phyloP scores from a whole-genome alignment of 2,888 invertebrate genomes.

The Drosophila prostipennis region DNA sequence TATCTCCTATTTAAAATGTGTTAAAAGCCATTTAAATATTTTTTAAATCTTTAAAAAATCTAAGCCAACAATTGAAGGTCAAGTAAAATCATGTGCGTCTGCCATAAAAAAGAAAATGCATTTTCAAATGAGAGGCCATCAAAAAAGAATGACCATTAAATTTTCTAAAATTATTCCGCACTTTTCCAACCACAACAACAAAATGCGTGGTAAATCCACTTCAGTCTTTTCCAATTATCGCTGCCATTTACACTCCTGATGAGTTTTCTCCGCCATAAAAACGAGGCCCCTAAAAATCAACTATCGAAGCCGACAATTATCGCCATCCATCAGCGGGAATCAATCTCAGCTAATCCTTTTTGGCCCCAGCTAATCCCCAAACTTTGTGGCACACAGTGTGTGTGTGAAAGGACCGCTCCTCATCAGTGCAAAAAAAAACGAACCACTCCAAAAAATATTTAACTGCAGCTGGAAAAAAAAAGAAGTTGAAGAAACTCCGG shows the following conservation, averaged over 20 bases:
- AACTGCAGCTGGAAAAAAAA: constrained; percentile 23
- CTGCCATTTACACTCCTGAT: constrained; percentile 5
- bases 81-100: too few relatives aligned
- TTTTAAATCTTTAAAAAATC: too few relatives aligned
- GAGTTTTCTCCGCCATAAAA: constrained; percentile 8
- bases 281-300: background rate
- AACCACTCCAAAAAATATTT: constrained; percentile 7
- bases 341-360: constrained; percentile 15
- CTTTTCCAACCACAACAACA: constrained; percentile 5
- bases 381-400: constrained; percentile 43
- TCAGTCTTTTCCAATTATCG: constrained; percentile 1
- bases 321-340: constrained; percentile 31
- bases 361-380: constrained; percentile 31
- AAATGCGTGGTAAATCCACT: background rate
- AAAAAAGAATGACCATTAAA: background rate
- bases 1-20: too few relatives aligned
- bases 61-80: too few relatives aligned
- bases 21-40: too few relatives aligned
- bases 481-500: constrained; percentile 42
- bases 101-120: background rate
- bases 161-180: background rate
- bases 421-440: constrained; percentile 1
- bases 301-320: constrained; percentile 16
- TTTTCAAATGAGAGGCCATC: background rate
- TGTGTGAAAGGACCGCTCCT: constrained; percentile 19